Evolutionary conservation across 2,113 vertebrate species (phyloP).

Genomic region (Seriola rivoliana): DNA sequence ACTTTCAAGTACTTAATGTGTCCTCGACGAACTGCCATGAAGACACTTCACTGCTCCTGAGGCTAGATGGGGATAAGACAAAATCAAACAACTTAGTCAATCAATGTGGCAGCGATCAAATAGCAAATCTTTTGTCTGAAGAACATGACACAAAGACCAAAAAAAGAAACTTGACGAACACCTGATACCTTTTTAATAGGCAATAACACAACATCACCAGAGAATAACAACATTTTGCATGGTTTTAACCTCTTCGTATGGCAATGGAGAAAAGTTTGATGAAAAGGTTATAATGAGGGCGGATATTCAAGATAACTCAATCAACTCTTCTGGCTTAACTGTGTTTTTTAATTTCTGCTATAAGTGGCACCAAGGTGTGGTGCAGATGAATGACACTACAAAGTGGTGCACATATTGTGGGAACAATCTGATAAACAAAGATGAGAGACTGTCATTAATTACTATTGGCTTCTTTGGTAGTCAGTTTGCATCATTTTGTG

Average conservation of each 20-base stretch:
- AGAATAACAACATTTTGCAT: background rate
- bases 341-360: too few species aligned
- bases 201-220: background rate
- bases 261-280: background rate
- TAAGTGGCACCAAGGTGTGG: too few species aligned
- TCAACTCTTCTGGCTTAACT: background rate
- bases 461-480: background rate
- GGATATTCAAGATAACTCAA: background rate
- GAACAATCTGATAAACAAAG: too few species aligned
- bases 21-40: constrained; percentile 89
- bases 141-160: background rate
- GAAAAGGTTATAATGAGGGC: too few species aligned
- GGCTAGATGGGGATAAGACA: constrained; percentile 70
- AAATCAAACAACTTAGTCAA: background rate
- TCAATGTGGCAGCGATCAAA: constrained; percentile 1
- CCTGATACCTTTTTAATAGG: background rate
- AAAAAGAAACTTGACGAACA: too few species aligned
- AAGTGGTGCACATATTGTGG: too few species aligned
- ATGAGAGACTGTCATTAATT: background rate
- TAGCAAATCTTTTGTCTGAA: background rate
- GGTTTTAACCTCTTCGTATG: background rate
- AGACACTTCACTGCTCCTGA: constrained; percentile 85
- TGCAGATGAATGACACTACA: too few species aligned
- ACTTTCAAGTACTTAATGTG: constrained; percentile 87
- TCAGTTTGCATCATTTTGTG: background rate